Evolutionary conservation across 1,140 invertebrate species (phyloP), one percentile per base, ranked within the genome.

Genomic region (Arion vulgaris): DNA sequence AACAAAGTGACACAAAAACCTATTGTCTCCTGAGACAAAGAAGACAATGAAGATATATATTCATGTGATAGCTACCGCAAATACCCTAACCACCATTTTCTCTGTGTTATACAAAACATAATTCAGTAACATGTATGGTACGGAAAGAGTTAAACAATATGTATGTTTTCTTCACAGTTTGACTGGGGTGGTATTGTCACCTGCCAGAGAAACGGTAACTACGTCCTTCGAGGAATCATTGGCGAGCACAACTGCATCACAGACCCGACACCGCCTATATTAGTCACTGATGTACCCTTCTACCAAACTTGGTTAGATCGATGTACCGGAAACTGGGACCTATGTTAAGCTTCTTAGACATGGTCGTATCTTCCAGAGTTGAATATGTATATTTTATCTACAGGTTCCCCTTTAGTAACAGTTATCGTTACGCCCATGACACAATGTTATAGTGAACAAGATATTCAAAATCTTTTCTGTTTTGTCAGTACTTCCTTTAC

Each of bases 101-200:
- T 36, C n/a, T 36, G 9, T 49, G 45, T 49, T 11, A 19, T 49
- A 11, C 19, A 11, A 49, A n/a, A n/a, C n/a, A n/a, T n/a, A n/a
- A n/a, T n/a, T n/a, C n/a, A n/a, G n/a, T n/a, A n/a, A n/a, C n/a
- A n/a, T n/a, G n/a, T n/a, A n/a, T n/a, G n/a, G n/a, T n/a, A n/a
- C n/a, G n/a, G 15, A 57, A 57, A 57, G 1, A 57, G 4, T 57
- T 15, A 57, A 71, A 13, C 68, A 11, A n/a, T 23, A 1, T 28
- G 15, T 38, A 7, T 80, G 32, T 26, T 51, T 73, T 23, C 7
- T 72, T 72, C 68, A 17, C 74, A 83, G 81, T 77, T 83, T 51
- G 74, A 83, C 39, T 77, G 73, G 74, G 73, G 73, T 28, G 74
- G 81, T 51, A 32, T 77, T 0, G 74, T 77, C 39, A 77, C 38